These are phyloP conservation scores for Galerucella nymphaeae DNA, from an alignment of 2,888 invertebrate species.

Conservation along the genomic window DNA sequence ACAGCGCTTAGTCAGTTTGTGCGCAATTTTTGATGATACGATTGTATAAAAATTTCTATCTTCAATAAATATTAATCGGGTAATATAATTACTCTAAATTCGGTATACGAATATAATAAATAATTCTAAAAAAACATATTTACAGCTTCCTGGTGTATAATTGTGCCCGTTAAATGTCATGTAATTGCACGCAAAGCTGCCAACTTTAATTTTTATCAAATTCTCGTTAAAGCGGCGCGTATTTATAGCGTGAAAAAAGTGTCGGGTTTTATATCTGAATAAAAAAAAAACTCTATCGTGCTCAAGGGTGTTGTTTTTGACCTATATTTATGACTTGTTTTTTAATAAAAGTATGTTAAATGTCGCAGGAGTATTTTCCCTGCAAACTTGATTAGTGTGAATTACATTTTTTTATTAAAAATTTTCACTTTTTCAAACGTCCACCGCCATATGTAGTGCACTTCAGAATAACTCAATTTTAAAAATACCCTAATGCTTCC, in stretches of 20 bases:
- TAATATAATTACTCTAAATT: not conserved
- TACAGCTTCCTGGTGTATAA: slow-evolving; percentile 59
- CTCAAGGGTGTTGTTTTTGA: slow-evolving; percentile 22
- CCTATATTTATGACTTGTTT: slow-evolving; percentile 25
- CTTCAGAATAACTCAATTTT: too few species aligned
- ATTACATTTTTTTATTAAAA: slow-evolving; percentile 1
- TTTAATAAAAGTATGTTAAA: slow-evolving; percentile 3
- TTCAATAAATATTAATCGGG: not conserved
- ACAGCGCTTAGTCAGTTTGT: too few species aligned
- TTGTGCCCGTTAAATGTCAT: slow-evolving; percentile 58
- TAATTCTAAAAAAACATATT: slow-evolving; percentile 51
- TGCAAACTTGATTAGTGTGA: not conserved
- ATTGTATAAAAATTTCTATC: not conserved
- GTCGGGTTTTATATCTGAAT: slow-evolving; percentile 17
- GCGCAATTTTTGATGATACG: too few species aligned
- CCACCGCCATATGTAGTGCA: not conserved
- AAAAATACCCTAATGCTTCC: too few species aligned
- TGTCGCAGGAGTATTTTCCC: not conserved
- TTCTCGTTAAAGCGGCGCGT: slow-evolving; percentile 48
- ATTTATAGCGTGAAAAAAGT: slow-evolving; percentile 12
- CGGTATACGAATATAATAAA: slow-evolving; percentile 9
- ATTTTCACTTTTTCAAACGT: not conserved
- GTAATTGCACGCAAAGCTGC: slow-evolving; percentile 58
- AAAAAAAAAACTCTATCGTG: slow-evolving; percentile 21
- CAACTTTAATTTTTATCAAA: slow-evolving; percentile 58